Evolutionary conservation across 2,797 vertebrate genomes (phyloP), one percentile per base, ranked within the genome.

Genomic region (Natrix natrix): DNA sequence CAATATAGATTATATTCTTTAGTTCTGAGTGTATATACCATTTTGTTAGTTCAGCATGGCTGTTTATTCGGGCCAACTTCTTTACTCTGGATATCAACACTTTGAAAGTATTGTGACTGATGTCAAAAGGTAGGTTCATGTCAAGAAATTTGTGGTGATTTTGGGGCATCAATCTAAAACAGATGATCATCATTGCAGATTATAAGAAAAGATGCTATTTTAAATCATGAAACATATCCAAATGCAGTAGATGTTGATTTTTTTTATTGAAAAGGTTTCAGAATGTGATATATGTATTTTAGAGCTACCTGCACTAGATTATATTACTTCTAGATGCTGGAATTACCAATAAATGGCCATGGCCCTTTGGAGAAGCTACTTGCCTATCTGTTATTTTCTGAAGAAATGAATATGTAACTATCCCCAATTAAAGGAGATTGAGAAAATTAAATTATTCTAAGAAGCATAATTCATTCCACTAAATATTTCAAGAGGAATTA

Each of bases 361-460:
- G 93, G 92, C 87, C 56, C 86, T 0, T 94, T 95, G 56, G 52
- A 93, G n/a, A 17, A 93, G n/a, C 32, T 93, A 91, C 93, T 93
- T 56, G 0, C 52, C 87, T 20, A 61, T 94, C 1, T 93, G 26
- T 90, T 93, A 94, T 90, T 4, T 4, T 74, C n/a, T 22, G 0
- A 52, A 24, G 74, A 86, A 43, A 90, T 2, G 54, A 26, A 91
- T 8, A 43, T 55, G 6, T 60, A 8, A 88, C 52, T 95, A 93
- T 14, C 90, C 61, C 86, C 57, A 43, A 16, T 74, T 20, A 91
- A 24, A n/a, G 8, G 32, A 63, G 48, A 2, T 48, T 17, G 24
- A 28, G 37, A n/a, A 92, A 91, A 37, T 57, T 55, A 52, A 57
- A 57, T 22, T 57, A 88, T 11, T 16, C 54, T 56, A 55, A 55